These are phyloP conservation scores for Melanostigma gelatinosum DNA, from an alignment of 2,113 vertebrate species.

Conservation along the genomic window DNA sequence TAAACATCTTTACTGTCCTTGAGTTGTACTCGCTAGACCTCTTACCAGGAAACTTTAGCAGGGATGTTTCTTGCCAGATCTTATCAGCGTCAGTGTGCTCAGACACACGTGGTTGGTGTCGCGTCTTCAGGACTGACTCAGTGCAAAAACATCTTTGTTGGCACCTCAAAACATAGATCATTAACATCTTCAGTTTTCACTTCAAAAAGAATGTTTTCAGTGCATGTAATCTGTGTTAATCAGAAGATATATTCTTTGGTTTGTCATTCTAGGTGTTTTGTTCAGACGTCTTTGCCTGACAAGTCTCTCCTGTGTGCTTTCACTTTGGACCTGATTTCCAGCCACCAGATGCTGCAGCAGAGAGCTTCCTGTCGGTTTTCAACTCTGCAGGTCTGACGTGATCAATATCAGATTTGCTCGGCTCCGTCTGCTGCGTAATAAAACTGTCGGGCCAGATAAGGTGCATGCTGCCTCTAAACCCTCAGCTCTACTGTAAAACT, in stretches of 20 bases:
- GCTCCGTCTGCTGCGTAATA: constrained; percentile 36
- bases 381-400: constrained; percentile 34
- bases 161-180: neutral
- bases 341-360: constrained; percentile 19
- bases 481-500: constrained; percentile 33
- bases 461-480: constrained; percentile 8
- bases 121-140: neutral
- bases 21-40: neutral
- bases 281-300: neutral
- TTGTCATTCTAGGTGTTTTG: neutral
- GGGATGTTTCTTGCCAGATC: neutral
- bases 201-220: neutral
- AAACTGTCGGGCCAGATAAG: constrained; percentile 29
- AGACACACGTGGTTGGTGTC: neutral
- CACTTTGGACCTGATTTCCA: neutral
- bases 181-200: neutral
- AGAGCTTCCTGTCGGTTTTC: constrained; percentile 7
- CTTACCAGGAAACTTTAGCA: neutral
- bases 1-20: too few species aligned
- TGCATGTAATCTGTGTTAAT: neutral
- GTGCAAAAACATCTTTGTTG: neutral
- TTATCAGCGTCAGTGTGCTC: neutral
- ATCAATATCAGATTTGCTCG: constrained; percentile 24
- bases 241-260: neutral
- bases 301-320: neutral